phyloP scores from a whole-genome alignment of 2,797 vertebrate genomes.

The Cuculus canorus region DNA sequence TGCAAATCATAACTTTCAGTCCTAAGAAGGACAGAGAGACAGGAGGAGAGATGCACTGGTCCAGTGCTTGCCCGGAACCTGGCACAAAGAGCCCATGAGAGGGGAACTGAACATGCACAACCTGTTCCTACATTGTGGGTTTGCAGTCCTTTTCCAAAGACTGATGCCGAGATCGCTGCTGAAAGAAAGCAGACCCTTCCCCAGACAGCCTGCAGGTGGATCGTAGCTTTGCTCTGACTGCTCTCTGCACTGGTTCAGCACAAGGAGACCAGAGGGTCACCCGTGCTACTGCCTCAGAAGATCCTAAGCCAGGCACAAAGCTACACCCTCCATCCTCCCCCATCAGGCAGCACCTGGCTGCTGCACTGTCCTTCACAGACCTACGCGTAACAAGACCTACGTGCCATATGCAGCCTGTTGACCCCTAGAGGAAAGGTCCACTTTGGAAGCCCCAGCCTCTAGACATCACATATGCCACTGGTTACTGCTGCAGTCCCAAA shows the following conservation, averaged over 20 bases:
- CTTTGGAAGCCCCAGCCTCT: neutral
- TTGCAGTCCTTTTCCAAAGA: neutral
- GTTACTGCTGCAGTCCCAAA: neutral
- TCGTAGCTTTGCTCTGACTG: neutral
- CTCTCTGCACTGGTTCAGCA: neutral
- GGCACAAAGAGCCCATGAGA: fast-evolving
- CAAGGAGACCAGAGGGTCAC: neutral
- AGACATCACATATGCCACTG: fast-evolving
- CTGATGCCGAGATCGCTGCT: fast-evolving
- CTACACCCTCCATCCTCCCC: neutral
- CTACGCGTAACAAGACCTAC: too few relatives aligned
- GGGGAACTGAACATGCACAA: fast-evolving
- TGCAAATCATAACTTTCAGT: neutral
- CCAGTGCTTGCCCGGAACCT: fast-evolving
- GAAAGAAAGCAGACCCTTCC: neutral
- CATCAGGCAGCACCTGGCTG: neutral
- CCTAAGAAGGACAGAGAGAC: neutral
- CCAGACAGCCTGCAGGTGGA: neutral
- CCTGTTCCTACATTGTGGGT: neutral
- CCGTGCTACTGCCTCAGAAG: neutral
- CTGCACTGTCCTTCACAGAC: neutral
- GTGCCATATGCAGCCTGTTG: neutral
- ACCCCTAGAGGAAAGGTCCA: neutral
- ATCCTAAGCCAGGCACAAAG: neutral
- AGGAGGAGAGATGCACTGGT: neutral